A percentile compares a stretch with the other conserved stretches of the same genome.
phyloP scores from a whole-genome alignment of 1,140 invertebrate genomes.

The Pogonus chalceus region DNA sequence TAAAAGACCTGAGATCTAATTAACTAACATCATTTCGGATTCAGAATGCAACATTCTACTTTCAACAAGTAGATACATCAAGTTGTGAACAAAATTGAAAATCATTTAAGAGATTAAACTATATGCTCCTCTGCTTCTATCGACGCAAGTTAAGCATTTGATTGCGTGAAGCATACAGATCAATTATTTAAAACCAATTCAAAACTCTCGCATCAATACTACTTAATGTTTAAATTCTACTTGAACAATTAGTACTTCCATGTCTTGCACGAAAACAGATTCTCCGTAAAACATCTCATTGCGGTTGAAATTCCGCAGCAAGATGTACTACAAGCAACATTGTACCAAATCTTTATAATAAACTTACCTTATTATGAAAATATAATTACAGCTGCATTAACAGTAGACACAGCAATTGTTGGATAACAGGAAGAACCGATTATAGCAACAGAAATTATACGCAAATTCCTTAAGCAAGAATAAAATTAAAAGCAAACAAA shows the following conservation, averaged over 20 bases:
- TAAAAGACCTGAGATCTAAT: conserved; percentile 17
- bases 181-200: conserved; percentile 24
- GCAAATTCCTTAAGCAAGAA: conserved; percentile 15
- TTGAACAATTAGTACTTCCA: conserved; percentile 14
- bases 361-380: neutral
- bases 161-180: conserved; percentile 27
- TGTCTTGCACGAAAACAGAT: conserved; percentile 12
- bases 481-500: conserved; percentile 24
- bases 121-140: conserved; percentile 26
- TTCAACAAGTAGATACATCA: conserved; percentile 24
- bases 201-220: conserved; percentile 5
- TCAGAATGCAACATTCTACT: conserved; percentile 26
- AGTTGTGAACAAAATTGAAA: conserved; percentile 16
- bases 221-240: conserved; percentile 18
- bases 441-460: conserved; percentile 14
- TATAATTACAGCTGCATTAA: conserved; percentile 7
- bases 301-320: conserved; percentile 15
- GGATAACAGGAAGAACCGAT: neutral
- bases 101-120: conserved; percentile 19
- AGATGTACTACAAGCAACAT: conserved; percentile 3
- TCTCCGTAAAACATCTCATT: conserved; percentile 12
- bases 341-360: conserved; percentile 5
- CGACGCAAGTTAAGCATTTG: conserved; percentile 29
- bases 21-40: conserved; percentile 30
- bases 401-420: conserved; percentile 25